A percentile compares a stretch with the other conserved stretches of the same genome.
Conservation (phyloP, 2,113 vertebrate genomes). For the Sander lucioperca region DNA sequence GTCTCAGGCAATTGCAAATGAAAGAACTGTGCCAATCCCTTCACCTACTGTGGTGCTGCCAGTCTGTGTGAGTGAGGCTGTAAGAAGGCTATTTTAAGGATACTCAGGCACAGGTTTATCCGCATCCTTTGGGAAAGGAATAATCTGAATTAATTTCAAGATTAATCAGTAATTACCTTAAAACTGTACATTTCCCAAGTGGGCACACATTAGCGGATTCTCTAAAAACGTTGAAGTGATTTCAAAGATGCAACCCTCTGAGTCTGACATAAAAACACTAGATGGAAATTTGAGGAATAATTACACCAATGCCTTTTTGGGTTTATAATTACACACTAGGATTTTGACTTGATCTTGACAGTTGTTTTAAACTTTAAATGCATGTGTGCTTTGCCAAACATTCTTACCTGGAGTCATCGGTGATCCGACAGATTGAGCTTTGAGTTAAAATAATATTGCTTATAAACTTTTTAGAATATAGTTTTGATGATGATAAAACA, state of each 20-base stretch:
- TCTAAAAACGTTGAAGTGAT: slow-evolving; percentile 36
- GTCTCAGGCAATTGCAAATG: slow-evolving; percentile 54
- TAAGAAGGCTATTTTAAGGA: slow-evolving; percentile 47
- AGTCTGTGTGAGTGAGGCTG: slow-evolving; percentile 1
- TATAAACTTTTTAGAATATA: background rate
- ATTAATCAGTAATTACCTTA: slow-evolving; percentile 70
- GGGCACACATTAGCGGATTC: slow-evolving; percentile 34
- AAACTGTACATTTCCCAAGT: slow-evolving; percentile 62
- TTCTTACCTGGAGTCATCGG: background rate
- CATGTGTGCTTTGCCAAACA: background rate
- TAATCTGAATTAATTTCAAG: slow-evolving; percentile 63
- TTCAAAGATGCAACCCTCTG: slow-evolving; percentile 44
- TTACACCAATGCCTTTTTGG: slow-evolving; percentile 16
- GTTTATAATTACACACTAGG: slow-evolving; percentile 3
- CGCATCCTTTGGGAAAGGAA: slow-evolving; percentile 31
- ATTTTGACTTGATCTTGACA: background rate
- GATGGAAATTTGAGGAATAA: slow-evolving; percentile 31
- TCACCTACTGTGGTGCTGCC: slow-evolving; percentile 39
- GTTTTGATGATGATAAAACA: background rate
- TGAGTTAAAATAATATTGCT: background rate
- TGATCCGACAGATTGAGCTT: background rate
- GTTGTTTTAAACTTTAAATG: slow-evolving; percentile 1
- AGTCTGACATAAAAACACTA: background rate
- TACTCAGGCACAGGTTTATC: slow-evolving; percentile 44
- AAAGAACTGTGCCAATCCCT: slow-evolving; percentile 38